Conservation (phyloP, 2,113 vertebrate genomes). For the Aphyosemion australe region DNA sequence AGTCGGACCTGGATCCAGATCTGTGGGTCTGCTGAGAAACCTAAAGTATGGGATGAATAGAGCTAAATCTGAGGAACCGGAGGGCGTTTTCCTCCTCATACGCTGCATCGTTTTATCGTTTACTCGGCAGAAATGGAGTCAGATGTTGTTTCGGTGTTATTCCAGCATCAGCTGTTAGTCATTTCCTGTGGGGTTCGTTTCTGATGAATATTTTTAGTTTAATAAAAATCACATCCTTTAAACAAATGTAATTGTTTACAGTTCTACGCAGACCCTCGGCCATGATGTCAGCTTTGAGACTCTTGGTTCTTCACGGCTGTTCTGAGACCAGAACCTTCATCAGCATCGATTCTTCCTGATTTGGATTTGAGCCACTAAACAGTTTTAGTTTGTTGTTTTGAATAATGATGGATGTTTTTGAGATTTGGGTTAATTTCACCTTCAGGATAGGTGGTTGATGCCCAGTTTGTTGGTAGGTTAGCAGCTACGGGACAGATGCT, state of each 20-base stretch:
- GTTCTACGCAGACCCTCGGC: slow-evolving; percentile 5
- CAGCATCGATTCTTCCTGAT: background rate
- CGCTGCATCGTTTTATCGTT: background rate
- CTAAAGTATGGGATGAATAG: background rate
- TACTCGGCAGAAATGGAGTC: background rate
- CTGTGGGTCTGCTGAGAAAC: background rate
- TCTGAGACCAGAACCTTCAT: too few relatives aligned
- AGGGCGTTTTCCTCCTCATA: background rate
- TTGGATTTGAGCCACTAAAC: background rate
- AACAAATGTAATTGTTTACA: slow-evolving; percentile 29
- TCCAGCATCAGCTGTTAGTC: background rate
- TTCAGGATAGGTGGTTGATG: background rate
- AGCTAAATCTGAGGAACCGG: background rate
- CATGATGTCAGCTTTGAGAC: too few relatives aligned
- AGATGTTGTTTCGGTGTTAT: slow-evolving; percentile 1
- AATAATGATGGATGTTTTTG: background rate
- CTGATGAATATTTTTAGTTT: slow-evolving; percentile 1
- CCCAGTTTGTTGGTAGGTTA: background rate
- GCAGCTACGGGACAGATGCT: too few relatives aligned
- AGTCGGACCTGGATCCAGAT: slow-evolving; percentile 1
- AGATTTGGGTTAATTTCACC: too few relatives aligned
- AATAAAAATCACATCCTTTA: slow-evolving; percentile 21
- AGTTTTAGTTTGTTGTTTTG: background rate
- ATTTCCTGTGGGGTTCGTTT: background rate
- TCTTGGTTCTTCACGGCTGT: too few relatives aligned